Evolutionary conservation across 1,140 invertebrate species (phyloP), one percentile per base, ranked within the genome.

Genomic region (Pseudomyrmex sp.): DNA sequence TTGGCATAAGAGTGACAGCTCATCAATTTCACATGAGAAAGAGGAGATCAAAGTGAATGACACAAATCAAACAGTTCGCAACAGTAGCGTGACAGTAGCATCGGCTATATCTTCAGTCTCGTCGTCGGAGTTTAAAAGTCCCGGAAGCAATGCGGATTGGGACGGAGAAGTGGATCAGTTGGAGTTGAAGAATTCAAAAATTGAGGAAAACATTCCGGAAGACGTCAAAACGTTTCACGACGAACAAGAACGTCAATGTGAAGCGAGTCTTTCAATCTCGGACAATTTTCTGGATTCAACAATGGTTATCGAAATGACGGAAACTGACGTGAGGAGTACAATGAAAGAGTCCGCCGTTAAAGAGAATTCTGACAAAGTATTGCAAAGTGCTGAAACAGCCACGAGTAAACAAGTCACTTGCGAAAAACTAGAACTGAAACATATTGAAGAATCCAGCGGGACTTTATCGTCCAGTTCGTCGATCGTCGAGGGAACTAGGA

Each of bases 151-250:
- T 13, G 48, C 54, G n/a, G 20, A 80, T 1, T 80, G 76, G 76
- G n/a, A 50, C 10, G 8, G 18, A 59, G 76, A 35, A 2, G 15
- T 48, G 10, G 0, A 26, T 12, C 61, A 10, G 56, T 5, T 12
- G 12, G 59, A 79, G 13, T 7, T 69, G n/a, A 54, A 69, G n/a
- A 66, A 50, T 50, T 2, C 18, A 12, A 74, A 83, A 59, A 72
- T 80, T 9, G 54, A 59, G 8, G 20, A 70, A 3, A 61, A 80
- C 5, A 72, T 80, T 9, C 0, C 12, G 1, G 66, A 72, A 18
- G 66, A 72, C 12, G 59, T 46, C 12, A 80, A 80, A 59, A 50
- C 76, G 1, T 80, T 80, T 18, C 20, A 58, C 10, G 44, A 80
- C 9, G 12, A 59, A 9, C 13, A 76, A 10, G 48, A 76, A 44